These are phyloP conservation scores for Dasypolia templi DNA, from an alignment of 2,888 invertebrate genomes.

Conservation along the genomic window DNA sequence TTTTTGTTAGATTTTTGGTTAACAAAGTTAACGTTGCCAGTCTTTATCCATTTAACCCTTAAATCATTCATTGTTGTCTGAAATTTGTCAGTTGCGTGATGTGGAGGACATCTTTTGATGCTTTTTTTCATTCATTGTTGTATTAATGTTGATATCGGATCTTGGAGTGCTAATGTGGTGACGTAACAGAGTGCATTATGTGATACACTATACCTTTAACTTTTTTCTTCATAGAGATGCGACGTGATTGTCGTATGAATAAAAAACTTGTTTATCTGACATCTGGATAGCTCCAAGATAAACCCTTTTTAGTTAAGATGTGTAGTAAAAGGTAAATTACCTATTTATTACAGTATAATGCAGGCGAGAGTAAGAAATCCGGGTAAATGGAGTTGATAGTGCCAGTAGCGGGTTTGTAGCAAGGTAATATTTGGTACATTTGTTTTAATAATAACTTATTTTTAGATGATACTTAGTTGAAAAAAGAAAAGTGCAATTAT, in stretches of 20 bases:
- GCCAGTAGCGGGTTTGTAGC: conserved; percentile 12
- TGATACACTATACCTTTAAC: conserved; percentile 66
- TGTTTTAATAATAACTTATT: not conserved
- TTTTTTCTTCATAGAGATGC: conserved; percentile 55
- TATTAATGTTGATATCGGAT: conserved; percentile 83
- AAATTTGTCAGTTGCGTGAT: conserved; percentile 89
- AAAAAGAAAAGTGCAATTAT: not conserved
- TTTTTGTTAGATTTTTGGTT: conserved; percentile 46
- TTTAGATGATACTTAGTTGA: not conserved
- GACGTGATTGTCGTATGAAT: conserved; percentile 58
- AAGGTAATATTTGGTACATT: not conserved
- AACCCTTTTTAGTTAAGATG: conserved; percentile 63
- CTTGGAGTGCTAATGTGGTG: conserved; percentile 78
- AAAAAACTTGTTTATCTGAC: conserved; percentile 65
- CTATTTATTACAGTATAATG: conserved; percentile 52
- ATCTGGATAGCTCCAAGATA: conserved; percentile 63
- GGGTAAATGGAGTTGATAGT: conserved; percentile 21
- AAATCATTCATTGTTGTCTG: conserved; percentile 86
- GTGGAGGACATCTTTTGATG: conserved; percentile 78
- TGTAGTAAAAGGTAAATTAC: conserved; percentile 59
- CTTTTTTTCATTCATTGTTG: conserved; percentile 73
- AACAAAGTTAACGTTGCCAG: conserved; percentile 65
- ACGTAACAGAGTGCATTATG: conserved; percentile 70
- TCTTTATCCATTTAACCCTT: conserved; percentile 87
- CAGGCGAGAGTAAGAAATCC: conserved; percentile 5